These are phyloP conservation scores for Leucozona laternaria DNA, from an alignment of 2,888 invertebrate species.

Conservation along the genomic window DNA sequence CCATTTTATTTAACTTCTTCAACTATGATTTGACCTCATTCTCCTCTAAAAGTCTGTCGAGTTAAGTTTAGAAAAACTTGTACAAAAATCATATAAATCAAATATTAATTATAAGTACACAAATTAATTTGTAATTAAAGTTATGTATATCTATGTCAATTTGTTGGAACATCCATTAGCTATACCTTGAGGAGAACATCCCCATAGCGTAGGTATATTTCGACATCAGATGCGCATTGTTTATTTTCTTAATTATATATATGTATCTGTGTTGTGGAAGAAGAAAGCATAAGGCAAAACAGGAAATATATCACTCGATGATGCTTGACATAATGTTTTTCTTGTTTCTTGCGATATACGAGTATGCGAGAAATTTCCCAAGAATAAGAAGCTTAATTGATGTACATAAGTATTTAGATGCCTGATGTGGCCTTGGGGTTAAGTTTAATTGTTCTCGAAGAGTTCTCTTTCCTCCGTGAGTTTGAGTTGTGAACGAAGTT, in stretches of 20 bases:
- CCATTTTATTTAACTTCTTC: too few relatives aligned
- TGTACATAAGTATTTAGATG: slow-evolving; percentile 2
- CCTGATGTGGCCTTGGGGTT: not conserved
- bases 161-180: not conserved
- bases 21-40: too few relatives aligned
- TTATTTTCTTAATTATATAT: slow-evolving; percentile 1
- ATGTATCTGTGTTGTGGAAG: not conserved
- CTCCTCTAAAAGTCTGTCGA: too few relatives aligned
- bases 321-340: slow-evolving; percentile 22
- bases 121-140: too few relatives aligned
- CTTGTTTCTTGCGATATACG: not conserved
- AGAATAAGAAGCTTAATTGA: slow-evolving; percentile 11
- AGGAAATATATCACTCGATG: not conserved
- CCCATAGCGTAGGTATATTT: not conserved
- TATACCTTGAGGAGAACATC: not conserved
- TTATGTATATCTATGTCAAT: not conserved
- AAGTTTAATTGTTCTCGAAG: not conserved
- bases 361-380: not conserved
- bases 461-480: not conserved
- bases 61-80: too few relatives aligned
- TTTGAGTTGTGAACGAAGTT: not conserved
- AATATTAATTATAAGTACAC: too few relatives aligned
- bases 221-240: not conserved
- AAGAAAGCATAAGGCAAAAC: slow-evolving; percentile 3
- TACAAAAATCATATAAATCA: too few relatives aligned